Conservation (phyloP, 2,113 vertebrate genomes). For the Passerina amoena region DNA sequence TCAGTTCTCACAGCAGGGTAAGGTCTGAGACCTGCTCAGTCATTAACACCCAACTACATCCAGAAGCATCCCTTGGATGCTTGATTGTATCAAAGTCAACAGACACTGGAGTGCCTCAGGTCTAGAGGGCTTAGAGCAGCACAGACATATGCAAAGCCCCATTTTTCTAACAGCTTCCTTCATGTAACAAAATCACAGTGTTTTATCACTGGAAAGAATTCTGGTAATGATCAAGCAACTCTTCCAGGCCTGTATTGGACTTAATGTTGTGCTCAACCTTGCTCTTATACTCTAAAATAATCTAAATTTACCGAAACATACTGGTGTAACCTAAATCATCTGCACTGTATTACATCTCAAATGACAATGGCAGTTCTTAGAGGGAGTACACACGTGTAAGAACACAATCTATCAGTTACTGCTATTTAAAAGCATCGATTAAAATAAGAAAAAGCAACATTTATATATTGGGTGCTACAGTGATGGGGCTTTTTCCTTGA, state of each 20-base stretch:
- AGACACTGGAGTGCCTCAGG: neutral
- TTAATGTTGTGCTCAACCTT: neutral
- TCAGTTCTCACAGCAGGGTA: neutral
- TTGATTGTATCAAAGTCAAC: neutral
- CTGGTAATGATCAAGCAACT: neutral
- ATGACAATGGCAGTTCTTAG: conserved; percentile 22
- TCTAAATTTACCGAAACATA: conserved; percentile 26
- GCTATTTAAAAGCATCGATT: conserved; percentile 55
- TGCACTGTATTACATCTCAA: conserved; percentile 32
- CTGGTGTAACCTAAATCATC: conserved; percentile 7
- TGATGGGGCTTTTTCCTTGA: neutral
- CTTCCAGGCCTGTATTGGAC: neutral
- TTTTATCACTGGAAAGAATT: neutral
- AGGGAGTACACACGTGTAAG: conserved; percentile 46
- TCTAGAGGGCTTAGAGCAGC: neutral
- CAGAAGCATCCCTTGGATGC: neutral
- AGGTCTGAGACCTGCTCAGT: neutral
- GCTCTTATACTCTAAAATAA: conserved; percentile 16
- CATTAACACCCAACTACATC: rapidly evolving
- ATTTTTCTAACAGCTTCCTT: neutral
- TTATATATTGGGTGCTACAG: neutral
- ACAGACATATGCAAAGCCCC: neutral
- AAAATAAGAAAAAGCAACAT: conserved; percentile 18
- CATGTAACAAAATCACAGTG: neutral
- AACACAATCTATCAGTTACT: conserved; percentile 35